Conservation (phyloP, 2,888 invertebrate genomes). For the Amblyjoppa proteus region DNA sequence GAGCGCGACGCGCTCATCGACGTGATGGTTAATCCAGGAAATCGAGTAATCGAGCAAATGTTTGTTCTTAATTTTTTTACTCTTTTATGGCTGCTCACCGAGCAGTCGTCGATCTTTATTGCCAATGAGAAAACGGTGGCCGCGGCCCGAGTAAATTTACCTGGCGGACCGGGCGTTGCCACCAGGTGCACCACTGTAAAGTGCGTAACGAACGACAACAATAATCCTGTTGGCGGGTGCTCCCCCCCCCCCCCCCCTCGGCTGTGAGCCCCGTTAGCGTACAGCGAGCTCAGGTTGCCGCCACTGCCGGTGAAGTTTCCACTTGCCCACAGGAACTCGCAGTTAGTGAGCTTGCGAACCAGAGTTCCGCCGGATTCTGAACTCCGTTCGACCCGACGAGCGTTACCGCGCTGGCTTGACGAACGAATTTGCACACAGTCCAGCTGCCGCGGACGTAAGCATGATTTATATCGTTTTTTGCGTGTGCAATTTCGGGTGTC, state of each 20-base stretch:
- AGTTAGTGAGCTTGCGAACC: constrained; percentile 24
- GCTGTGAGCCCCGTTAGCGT: constrained; percentile 41
- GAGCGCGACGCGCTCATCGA: not conserved
- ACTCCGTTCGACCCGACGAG: constrained; percentile 36
- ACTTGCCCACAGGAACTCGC: constrained; percentile 47
- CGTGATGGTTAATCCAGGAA: not conserved
- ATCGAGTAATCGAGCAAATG: not conserved
- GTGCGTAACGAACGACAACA: constrained; percentile 68
- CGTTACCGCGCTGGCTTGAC: constrained; percentile 70
- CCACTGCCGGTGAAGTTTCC: constrained; percentile 56
- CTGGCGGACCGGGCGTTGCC: constrained; percentile 44
- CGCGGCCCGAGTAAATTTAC: constrained; percentile 37
- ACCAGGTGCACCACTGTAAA: constrained; percentile 58
- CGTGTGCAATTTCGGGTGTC: constrained; percentile 75
- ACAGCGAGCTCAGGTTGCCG: constrained; percentile 5
- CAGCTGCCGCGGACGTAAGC: constrained; percentile 80
- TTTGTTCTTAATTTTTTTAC: not conserved
- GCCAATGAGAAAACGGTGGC: constrained; percentile 45
- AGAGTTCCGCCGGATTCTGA: constrained; percentile 30
- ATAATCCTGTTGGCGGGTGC: constrained; percentile 67
- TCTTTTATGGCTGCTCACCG: not conserved
- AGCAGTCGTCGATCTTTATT: constrained; percentile 53
- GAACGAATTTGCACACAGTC: constrained; percentile 74
- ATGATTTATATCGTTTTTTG: constrained; percentile 81
- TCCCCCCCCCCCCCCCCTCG: constrained; percentile 18